A percentile compares a stretch with the other conserved stretches of the same genome.
Conservation (phyloP, 2,888 invertebrate species). For the Lutraria lutraria region DNA sequence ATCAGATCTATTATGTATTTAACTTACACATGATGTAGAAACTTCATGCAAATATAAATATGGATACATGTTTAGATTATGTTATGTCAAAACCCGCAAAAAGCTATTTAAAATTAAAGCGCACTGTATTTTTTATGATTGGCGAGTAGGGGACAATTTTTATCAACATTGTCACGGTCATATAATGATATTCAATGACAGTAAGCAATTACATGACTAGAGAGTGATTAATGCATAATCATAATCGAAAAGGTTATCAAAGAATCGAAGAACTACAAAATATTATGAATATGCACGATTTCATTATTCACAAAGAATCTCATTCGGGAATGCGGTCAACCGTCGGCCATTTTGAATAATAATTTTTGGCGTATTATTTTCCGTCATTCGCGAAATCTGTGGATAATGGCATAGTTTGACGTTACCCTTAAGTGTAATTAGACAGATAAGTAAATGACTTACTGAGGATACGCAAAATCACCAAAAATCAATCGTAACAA, state of each 20-base stretch:
- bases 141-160: no score
- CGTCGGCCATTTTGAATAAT: constrained; percentile 84
- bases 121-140: no score
- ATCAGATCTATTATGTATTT: no score
- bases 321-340: constrained; percentile 74
- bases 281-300: constrained; percentile 82
- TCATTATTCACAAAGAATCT: constrained; percentile 77
- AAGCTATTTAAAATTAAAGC: no score
- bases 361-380: constrained; percentile 78
- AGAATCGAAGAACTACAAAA: constrained; percentile 25
- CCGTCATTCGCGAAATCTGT: constrained; percentile 52
- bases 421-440: background rate
- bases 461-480: background rate
- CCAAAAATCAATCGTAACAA: background rate
- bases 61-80: no score
- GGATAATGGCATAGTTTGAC: background rate
- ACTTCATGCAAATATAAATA: no score
- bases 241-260: constrained; percentile 27
- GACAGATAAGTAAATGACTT: background rate
- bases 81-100: no score
- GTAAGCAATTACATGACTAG: no score
- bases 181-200: no score
- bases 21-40: no score
- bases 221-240: constrained; percentile 27
- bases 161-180: no score